Evolutionary conservation across 2,113 vertebrate genomes (phyloP), one percentile per base, ranked within the genome.

Genomic region (Dipodomys spectabilis): DNA sequence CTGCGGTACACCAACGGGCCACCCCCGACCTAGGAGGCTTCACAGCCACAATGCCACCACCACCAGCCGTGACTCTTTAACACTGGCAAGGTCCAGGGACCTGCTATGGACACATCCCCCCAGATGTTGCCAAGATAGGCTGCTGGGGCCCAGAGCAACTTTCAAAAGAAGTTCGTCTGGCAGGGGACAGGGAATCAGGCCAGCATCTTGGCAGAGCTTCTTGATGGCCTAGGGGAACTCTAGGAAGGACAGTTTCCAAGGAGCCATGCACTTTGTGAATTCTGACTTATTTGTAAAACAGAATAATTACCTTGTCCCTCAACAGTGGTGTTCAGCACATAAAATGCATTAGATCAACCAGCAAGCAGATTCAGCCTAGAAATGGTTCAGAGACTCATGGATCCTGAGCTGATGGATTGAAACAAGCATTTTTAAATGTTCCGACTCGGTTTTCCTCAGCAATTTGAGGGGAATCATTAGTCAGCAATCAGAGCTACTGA

Each of bases 1-100:
- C 96, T 99, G 80, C 98, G 86, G 67, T 99, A 99, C 92, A 99
- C 98, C 97, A 99, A 99, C 0, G 99, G 99, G 2, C 99, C 99
- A 0, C 99, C 99, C 0, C 99, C 99, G 6, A 99, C 98, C 64
- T 98, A 98, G 95, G 69, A 67, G 64, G 18, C 22, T 25, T n/a
- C 30, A 44, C 30, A 0, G 27, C 67, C 18, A 7, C 64, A 45
- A 75, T 53, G 0, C 60, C 27, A 1, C 11, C 93, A 72, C 39
- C 88, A 53, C n/a, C 83, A 9, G 20, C 49, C 11, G 0, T 3
- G 62, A 71, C 35, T 28, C 89, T 71, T 53, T 8, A 64, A 62
- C 6, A 1, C 2, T 23, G 39, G 65, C 86, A 27, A 11, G 65
- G 20, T n/a, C 77, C 30, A 11, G 78, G 80, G 49, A 45, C 64